Conservation (phyloP, 2,888 invertebrate genomes). For the Margaritifera margaritifera region DNA sequence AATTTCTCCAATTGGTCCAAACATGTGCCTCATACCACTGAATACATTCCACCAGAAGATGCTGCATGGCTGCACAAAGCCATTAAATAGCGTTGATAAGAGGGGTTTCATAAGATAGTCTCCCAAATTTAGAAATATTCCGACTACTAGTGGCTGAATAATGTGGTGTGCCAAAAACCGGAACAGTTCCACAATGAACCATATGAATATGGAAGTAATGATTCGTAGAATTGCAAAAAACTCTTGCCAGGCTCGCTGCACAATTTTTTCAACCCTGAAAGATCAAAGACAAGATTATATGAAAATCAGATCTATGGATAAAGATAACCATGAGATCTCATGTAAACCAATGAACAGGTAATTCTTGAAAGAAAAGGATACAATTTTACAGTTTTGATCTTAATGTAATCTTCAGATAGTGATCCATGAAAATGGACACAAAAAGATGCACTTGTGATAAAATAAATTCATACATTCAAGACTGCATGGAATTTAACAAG, state of each 20-base stretch:
- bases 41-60: conserved; percentile 53
- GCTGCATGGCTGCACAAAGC: conserved; percentile 44
- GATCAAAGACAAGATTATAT: background rate
- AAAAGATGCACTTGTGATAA: too few relatives aligned
- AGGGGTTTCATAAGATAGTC: conserved; percentile 50
- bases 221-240: conserved; percentile 44
- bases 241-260: conserved; percentile 46
- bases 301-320: too few relatives aligned
- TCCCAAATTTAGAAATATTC: conserved; percentile 42
- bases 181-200: conserved; percentile 45
- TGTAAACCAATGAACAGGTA: too few relatives aligned
- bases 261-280: conserved; percentile 45
- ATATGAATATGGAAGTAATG: conserved; percentile 40
- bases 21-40: conserved; percentile 44
- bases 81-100: conserved; percentile 47
- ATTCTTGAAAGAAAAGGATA: too few relatives aligned
- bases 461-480: too few relatives aligned
- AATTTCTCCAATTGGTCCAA: conserved; percentile 46
- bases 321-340: too few relatives aligned
- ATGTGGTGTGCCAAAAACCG: conserved; percentile 41
- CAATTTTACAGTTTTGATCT: too few relatives aligned
- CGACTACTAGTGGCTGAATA: conserved; percentile 45
- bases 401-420: too few relatives aligned
- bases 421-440: too few relatives aligned
- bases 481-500: too few relatives aligned